Base-by-base conservation (phyloP, 1,140 invertebrate species). In the Macrosteles quadrilineatus region DNA sequence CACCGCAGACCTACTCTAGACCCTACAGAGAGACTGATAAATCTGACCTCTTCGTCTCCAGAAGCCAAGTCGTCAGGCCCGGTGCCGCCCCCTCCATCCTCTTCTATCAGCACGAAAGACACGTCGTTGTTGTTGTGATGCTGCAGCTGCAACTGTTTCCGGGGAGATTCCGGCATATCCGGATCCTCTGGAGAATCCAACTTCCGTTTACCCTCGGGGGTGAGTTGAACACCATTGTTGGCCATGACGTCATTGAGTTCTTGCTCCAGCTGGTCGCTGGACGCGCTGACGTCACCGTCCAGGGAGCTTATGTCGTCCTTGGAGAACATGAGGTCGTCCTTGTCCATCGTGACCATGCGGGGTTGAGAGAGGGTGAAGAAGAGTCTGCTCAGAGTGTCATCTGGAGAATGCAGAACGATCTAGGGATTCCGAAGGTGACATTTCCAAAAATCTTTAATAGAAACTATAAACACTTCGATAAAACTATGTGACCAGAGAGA, bases 111-210 rank as follows among this genome's bases (percentile, higher is more conserved):
- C 14, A 87, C 85, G 74, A 87, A 86, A 2, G 81, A 80, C 19
- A 87, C 85, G 74, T 86, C 85, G 76, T 86, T 85, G 75, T 86
- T 85, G 76, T 84, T 84, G 65, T 71, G 62, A 66, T 71, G 69
- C 25, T 69, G 55, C 14, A 71, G 43, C 43, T 73, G 67, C 45
- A 73, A 55, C 69, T 74, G 70, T 36, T 71, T 57, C 50, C 72
- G 32, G 40, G 73, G 62, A 69, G 71, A 71, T 59, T 66, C 6
- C 14, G 59, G 30, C 3, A 27, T 63, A 19, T 66, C 69, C 6
- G 36, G 43, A 30, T 66, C 62, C 4, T 66, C 63, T 4, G 29
- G 19, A 29, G 36, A 23, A 14, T 43, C 21, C 19, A 30, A n/a
- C 63, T 65, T 65, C 29, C 57, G 63, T 29, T 64, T 70, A 3